A percentile compares a stretch with the other conserved stretches of the same genome.
Evolutionary conservation across 2,888 invertebrate species (phyloP).

Genomic region (Drosophila nr. perissopoda): DNA sequence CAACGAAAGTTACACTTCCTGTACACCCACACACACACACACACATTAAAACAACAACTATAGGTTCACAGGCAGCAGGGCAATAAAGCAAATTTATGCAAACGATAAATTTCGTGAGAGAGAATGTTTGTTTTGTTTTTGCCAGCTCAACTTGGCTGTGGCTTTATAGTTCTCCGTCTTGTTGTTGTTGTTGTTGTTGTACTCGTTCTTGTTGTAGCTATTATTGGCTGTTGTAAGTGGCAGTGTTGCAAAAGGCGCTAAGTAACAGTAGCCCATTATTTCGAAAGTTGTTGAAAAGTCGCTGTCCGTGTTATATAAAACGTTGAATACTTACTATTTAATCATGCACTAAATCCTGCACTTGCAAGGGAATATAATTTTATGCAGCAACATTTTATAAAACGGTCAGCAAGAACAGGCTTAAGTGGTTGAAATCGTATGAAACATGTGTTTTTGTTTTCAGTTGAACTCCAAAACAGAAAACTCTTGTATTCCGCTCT

Average conservation of each 20-base stretch:
- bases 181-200: slow-evolving; percentile 13
- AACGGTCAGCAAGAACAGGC: not conserved
- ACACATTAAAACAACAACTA: slow-evolving; percentile 33
- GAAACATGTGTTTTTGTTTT: not conserved
- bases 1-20: slow-evolving; percentile 79
- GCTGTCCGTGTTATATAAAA: slow-evolving; percentile 6
- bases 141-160: slow-evolving; percentile 35
- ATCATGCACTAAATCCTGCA: slow-evolving; percentile 4
- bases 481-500: not conserved
- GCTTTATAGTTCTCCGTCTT: slow-evolving; percentile 7
- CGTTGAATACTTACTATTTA: not conserved
- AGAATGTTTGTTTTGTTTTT: slow-evolving; percentile 78
- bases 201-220: slow-evolving; percentile 18
- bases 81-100: slow-evolving; percentile 83
- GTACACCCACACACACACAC: slow-evolving; percentile 35
- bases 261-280: slow-evolving; percentile 61
- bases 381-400: not conserved
- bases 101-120: slow-evolving; percentile 82
- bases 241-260: slow-evolving; percentile 68
- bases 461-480: not conserved
- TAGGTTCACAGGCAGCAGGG: slow-evolving; percentile 52
- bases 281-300: slow-evolving; percentile 38
- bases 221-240: slow-evolving; percentile 36
- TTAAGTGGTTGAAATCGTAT: not conserved
- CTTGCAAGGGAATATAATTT: not conserved